These are phyloP conservation scores for Ametastegia equiseti DNA, from an alignment of 2,888 invertebrate genomes.

Conservation along the genomic window DNA sequence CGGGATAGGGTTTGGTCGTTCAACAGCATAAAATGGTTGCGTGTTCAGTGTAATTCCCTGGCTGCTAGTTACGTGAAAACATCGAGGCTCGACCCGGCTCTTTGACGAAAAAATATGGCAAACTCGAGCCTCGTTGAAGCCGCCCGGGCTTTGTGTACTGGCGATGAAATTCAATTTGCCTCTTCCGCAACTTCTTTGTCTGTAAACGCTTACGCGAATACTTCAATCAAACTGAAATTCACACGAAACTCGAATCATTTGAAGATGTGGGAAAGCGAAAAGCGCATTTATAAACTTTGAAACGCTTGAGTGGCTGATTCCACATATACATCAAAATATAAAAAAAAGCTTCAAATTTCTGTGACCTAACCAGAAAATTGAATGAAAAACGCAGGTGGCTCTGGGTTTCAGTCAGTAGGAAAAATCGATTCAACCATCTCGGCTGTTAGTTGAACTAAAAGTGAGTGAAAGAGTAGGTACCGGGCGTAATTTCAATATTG, in stretches of 20 bases:
- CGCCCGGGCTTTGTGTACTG: not conserved
- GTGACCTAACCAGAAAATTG: not conserved
- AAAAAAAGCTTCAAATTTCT: no score
- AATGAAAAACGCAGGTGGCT: slow-evolving; percentile 11
- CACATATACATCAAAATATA: no score
- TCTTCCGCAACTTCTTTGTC: not conserved
- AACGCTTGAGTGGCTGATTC: not conserved
- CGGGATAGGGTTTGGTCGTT: slow-evolving; percentile 4
- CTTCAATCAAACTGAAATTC: not conserved
- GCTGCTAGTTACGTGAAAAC: not conserved
- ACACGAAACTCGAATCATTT: not conserved
- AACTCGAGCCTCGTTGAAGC: not conserved
- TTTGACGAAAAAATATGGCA: not conserved
- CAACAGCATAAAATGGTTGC: slow-evolving; percentile 25
- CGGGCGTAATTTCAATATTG: slow-evolving; percentile 38
- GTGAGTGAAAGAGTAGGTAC: not conserved
- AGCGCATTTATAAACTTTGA: no score
- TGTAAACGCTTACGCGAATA: not conserved
- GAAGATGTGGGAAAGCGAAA: no score
- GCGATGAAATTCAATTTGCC: not conserved
- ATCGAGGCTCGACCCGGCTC: not conserved
- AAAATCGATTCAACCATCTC: slow-evolving; percentile 1
- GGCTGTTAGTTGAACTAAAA: not conserved
- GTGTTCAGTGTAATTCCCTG: slow-evolving; percentile 18
- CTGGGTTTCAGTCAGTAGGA: not conserved